A percentile compares a stretch with the other conserved stretches of the same genome.
phyloP scores from a whole-genome alignment of 2,113 vertebrate species.

The Otocyon megalotis region DNA sequence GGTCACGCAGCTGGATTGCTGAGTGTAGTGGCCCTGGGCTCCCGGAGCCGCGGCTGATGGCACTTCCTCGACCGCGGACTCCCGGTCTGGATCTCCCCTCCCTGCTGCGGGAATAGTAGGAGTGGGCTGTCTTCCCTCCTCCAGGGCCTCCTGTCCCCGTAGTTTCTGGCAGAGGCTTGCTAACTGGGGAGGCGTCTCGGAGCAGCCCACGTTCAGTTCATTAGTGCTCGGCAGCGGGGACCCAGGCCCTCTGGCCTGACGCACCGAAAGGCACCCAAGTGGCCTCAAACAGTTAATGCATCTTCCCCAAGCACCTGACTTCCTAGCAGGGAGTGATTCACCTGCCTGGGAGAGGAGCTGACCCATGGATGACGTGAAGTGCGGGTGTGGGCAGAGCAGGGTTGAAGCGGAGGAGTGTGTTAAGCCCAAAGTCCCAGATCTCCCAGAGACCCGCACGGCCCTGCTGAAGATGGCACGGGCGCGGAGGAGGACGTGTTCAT shows the following conservation, averaged over 20 bases:
- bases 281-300: constrained; percentile 16
- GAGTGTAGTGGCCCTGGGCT: neutral
- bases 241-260: neutral
- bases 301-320: neutral
- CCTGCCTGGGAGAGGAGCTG: constrained; percentile 43
- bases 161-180: constrained; percentile 39
- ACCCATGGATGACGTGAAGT: neutral
- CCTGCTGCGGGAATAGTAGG: neutral
- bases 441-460: neutral
- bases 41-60: neutral
- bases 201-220: constrained; percentile 31
- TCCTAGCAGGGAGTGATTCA: constrained; percentile 19
- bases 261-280: constrained; percentile 50
- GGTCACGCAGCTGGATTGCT: neutral
- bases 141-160: neutral
- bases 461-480: neutral
- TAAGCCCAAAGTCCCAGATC: neutral
- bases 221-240: constrained; percentile 15
- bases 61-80: neutral
- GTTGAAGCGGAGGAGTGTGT: neutral
- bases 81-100: neutral
- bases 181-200: constrained; percentile 36
- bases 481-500: neutral
- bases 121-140: neutral
- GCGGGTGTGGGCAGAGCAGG: neutral